Conservation (phyloP, 1,140 invertebrate species). For the Papilio polyxenes region DNA sequence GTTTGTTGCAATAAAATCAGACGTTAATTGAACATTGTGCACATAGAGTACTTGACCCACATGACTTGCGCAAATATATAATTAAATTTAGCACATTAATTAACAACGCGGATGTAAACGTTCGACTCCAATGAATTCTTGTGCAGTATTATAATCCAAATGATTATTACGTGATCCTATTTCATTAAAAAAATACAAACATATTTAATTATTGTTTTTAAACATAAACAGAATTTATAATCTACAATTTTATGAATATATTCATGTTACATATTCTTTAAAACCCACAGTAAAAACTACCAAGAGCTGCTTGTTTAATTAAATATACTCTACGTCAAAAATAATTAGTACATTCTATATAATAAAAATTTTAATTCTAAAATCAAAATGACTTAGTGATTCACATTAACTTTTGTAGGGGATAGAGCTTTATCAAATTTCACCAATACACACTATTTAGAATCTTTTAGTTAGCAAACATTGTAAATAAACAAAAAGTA, state of each 20-base stretch:
- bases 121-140: slow-evolving; percentile 34
- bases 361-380: too few species aligned
- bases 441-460: neutral
- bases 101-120: slow-evolving; percentile 30
- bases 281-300: too few species aligned
- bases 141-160: neutral
- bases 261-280: too few species aligned
- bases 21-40: slow-evolving; percentile 34
- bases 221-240: neutral
- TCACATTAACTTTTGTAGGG: too few species aligned
- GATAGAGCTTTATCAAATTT: neutral
- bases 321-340: too few species aligned
- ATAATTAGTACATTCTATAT: too few species aligned
- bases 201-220: neutral
- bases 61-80: slow-evolving; percentile 29
- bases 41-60: slow-evolving; percentile 37
- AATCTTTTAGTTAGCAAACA: neutral
- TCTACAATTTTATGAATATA: neutral
- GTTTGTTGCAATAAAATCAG: slow-evolving; percentile 4
- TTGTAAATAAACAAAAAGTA: neutral
- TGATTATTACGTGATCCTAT: neutral
- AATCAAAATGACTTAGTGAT: too few species aligned
- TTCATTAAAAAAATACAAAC: neutral
- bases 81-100: slow-evolving; percentile 29
- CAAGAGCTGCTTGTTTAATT: too few species aligned